Evolutionary conservation across 2,797 vertebrate genomes (phyloP), one percentile per base, ranked within the genome.

Genomic region (Manis crassicaudata): DNA sequence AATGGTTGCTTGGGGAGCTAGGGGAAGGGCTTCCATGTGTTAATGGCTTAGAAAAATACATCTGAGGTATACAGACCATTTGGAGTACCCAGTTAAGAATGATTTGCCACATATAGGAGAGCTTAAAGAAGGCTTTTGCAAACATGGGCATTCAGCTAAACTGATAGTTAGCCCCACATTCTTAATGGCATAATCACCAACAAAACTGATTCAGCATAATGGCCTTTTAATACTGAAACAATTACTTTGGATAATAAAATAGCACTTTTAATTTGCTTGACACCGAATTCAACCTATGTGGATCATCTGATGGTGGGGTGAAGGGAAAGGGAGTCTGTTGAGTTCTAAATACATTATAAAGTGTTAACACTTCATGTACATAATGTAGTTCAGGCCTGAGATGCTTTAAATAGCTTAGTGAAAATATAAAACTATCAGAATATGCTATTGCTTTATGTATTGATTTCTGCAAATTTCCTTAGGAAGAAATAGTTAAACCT

Each of bases 241-340:
- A 97, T 98, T 97, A 97, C 95, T 97, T 96, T 77, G 93, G 95
- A 96, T 97, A 97, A 97, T 97, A 98, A 98, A 97, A 96, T 95
- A 97, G 97, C 93, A 93, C 96, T 97, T 89, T 96, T 96, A 97
- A 98, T 97, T 97, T 85, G 37, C 95, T 94, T 96, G 97, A 96
- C 89, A 97, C 92, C 92, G 87, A 60, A 94, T 90, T 91, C 40
- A 52, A 98, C 95, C 97, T 97, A 10, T 79, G 86, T 67, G 80
- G 91, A 89, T 96, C 91, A 93, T 96, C 89, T 87, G 91, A 91
- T 95, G 89, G 88, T 54, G 84, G 93, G 67, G 94, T 92, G 76
- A 94, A 35, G 73, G 75, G 82, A 83, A 88, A 52, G 73, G 50
- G 88, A 84, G 32, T 75, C 70, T 86, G 73, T 35, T 81, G 94